Percentiles rank a stretch among this genome's conserved stretches.
Evolutionary conservation across 2,797 vertebrate species (phyloP).

Genomic region (Mustela erminea): DNA sequence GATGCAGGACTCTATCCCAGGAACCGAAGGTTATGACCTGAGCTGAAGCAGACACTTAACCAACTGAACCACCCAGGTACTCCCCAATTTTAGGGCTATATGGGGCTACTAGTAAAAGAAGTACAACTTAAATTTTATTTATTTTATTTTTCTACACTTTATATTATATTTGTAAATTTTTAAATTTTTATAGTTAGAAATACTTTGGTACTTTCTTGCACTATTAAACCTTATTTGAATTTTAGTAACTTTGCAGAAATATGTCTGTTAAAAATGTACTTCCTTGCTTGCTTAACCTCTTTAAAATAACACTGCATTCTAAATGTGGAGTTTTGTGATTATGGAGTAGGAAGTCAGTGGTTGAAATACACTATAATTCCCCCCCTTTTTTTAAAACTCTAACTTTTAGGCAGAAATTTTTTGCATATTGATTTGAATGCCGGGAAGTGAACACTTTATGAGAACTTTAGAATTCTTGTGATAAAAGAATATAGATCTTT

Average conservation of each 20-base stretch:
- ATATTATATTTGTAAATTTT: background rate
- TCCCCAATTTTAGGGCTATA: background rate
- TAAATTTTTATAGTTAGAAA: constrained; percentile 28
- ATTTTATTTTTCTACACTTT: background rate
- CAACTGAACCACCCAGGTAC: background rate
- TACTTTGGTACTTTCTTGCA: background rate
- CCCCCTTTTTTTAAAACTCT: background rate
- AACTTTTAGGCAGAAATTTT: constrained; percentile 50
- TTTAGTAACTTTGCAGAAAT: constrained; percentile 49
- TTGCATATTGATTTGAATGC: constrained; percentile 56
- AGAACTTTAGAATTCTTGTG: constrained; percentile 25
- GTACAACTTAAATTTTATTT: constrained; percentile 45
- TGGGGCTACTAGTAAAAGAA: background rate
- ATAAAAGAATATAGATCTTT: background rate
- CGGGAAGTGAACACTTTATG: constrained; percentile 30
- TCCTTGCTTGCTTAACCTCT: constrained; percentile 59
- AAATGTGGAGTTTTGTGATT: constrained; percentile 71
- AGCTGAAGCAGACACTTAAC: background rate
- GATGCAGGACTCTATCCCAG: background rate
- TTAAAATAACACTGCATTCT: constrained; percentile 51
- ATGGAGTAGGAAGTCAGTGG: constrained; percentile 42
- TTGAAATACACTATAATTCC: constrained; percentile 60
- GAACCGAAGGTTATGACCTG: background rate
- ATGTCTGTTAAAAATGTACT: constrained; percentile 57
- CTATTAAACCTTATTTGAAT: background rate